Evolutionary conservation across 2,888 invertebrate species (phyloP).

Genomic region (Temnothorax unifasciatus): DNA sequence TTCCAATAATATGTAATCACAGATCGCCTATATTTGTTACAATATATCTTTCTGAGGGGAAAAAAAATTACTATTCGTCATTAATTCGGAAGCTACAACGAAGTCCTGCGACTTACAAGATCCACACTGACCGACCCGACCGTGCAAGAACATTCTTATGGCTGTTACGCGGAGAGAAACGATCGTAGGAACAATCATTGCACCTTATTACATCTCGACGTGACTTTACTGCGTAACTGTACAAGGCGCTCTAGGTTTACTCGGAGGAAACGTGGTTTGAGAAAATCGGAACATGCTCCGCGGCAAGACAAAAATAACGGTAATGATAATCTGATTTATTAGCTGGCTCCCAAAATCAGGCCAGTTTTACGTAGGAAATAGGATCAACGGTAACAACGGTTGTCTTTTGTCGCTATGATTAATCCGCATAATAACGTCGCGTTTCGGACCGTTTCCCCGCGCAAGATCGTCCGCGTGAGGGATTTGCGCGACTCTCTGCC

Average conservation of each 20-base stretch:
- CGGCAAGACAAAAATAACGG: slow-evolving; percentile 24
- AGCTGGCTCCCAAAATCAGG: slow-evolving; percentile 39
- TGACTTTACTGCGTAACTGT: slow-evolving; percentile 6
- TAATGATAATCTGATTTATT: slow-evolving; percentile 51
- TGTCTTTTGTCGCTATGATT: slow-evolving; percentile 51
- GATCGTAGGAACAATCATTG: slow-evolving; percentile 41
- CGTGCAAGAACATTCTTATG: background rate
- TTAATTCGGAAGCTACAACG: slow-evolving; percentile 26
- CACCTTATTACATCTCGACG: background rate
- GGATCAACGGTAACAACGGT: slow-evolving; percentile 23
- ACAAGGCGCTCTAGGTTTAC: background rate
- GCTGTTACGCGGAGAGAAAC: slow-evolving; percentile 26
- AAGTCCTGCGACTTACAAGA: slow-evolving; percentile 44
- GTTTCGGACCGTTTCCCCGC: slow-evolving; percentile 25
- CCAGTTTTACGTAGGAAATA: slow-evolving; percentile 18
- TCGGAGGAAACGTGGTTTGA: background rate
- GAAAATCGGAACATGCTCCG: slow-evolving; percentile 12
- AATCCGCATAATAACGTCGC: slow-evolving; percentile 30
- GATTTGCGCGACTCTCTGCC: slow-evolving; percentile 19
- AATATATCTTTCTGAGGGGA: background rate
- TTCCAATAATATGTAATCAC: background rate
- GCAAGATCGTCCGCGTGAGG: slow-evolving; percentile 7
- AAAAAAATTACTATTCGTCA: background rate
- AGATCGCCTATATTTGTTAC: slow-evolving; percentile 10
- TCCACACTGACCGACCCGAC: slow-evolving; percentile 32